Percentiles rank a stretch among this genome's conserved stretches.
These are phyloP conservation scores for Branchipolynoe longqiensis DNA, from an alignment of 2,888 invertebrate species.

Conservation along the genomic window DNA sequence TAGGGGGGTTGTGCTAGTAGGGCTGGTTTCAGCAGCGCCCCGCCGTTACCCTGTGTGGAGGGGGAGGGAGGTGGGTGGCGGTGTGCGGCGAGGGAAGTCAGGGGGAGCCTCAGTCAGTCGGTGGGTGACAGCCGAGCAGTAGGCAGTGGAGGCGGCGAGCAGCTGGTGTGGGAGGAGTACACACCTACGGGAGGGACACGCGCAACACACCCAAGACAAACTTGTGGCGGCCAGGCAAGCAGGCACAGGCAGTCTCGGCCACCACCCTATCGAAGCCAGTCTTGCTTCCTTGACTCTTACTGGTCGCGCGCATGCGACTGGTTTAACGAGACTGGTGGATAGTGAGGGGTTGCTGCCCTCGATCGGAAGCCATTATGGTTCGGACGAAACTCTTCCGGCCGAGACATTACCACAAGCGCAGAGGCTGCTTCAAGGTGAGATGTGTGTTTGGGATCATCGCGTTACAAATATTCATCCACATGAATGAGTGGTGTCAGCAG, in stretches of 20 bases:
- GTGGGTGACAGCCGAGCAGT: slow-evolving; percentile 18
- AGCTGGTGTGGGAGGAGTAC: neutral
- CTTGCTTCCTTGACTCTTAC: neutral
- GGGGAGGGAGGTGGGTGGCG: slow-evolving; percentile 3
- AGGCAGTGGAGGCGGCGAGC: neutral
- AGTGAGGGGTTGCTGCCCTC: neutral
- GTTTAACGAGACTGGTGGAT: neutral
- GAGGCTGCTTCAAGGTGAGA: neutral
- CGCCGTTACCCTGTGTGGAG: neutral
- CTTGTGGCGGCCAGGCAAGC: too few relatives aligned
- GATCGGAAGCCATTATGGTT: slow-evolving; percentile 22
- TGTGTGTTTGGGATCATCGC: neutral
- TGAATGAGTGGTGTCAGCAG: too few relatives aligned
- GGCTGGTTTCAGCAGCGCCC: neutral
- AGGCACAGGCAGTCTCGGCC: too few relatives aligned
- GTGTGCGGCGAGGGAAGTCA: neutral
- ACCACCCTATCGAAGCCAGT: too few relatives aligned
- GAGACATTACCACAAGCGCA: slow-evolving; percentile 21
- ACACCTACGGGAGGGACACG: neutral
- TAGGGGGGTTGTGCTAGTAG: neutral
- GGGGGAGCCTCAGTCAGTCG: slow-evolving; percentile 16
- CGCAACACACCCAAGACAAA: neutral
- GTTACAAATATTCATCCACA: too few relatives aligned
- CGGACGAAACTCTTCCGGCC: neutral
- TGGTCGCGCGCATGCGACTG: neutral